Base-by-base conservation (phyloP, 2,888 invertebrate genomes). In the Abrostola tripartita region DNA sequence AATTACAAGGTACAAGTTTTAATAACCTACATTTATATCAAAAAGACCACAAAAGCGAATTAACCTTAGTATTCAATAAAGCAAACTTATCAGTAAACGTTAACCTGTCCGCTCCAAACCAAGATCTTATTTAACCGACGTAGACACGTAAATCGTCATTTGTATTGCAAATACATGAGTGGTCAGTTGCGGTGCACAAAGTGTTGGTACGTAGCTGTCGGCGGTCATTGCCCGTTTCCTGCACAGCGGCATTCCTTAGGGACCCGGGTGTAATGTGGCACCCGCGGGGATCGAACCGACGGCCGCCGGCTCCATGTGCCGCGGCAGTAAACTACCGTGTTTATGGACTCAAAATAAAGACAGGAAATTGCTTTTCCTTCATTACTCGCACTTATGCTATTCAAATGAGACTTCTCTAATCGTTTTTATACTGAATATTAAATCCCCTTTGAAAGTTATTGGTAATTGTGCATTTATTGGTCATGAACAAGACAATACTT, bases 201-300 rank as follows among this genome's bases (percentile, higher is more conserved):
- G 37, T 36, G 50, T 38, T 37, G 37, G 37, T 12, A 52, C 52
- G 52, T 44, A 51, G 56, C 65, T 75, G 71, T 59, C 65, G 56
- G 78, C 80, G 88, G 88, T 86, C 88, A 78, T 76, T 85, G 86
- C 74, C 86, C 88, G 84, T 68, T 88, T 88, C 91, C 89, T 85
- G 91, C 80, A 84, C 71, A 81, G 88, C 91, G 83, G 86, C 93
- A 93, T 93, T 93, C 93, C 91, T 82, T 57, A 41, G 89, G 89
- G 78, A 79, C 63, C 71, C 75, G 78, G 78, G 73, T 73, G 66
- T 66, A 72, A 79, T 68, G 70, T 74, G 61, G 74, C 74, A 74
- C 75, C 70, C 77, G 68, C 68, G 62, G 64, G 65, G 66, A 60
- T 68, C 59, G 65, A 66, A 62, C 64, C 63, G 51, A 66, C 54